Evolutionary conservation across 2,888 invertebrate genomes (phyloP).

Genomic region (Pachymerium ferrugineum): DNA sequence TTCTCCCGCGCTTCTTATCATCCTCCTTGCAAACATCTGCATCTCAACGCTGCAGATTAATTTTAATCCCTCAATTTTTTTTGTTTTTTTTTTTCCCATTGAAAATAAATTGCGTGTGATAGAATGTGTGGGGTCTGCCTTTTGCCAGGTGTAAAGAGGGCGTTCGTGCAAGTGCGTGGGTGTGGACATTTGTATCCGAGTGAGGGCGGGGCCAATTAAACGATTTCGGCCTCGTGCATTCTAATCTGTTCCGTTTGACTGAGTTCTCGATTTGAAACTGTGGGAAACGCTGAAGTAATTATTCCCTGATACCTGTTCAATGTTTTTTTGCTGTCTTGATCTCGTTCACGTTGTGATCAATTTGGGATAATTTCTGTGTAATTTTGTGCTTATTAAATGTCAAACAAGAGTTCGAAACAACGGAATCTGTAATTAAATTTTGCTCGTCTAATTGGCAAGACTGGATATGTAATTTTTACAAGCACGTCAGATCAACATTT

Average conservation of each 20-base stretch:
- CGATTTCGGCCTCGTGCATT: not conserved
- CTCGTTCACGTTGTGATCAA: not conserved
- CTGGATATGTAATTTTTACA: not conserved
- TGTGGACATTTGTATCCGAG: not conserved
- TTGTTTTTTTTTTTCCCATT: not conserved
- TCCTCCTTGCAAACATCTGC: not conserved
- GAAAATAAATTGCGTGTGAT: not conserved
- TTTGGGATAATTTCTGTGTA: not conserved
- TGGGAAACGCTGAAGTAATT: not conserved
- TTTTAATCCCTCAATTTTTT: not conserved
- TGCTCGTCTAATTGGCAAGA: not conserved
- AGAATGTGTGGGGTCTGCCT: not conserved
- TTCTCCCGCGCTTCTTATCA: not conserved
- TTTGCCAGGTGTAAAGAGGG: not conserved
- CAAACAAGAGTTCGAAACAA: not conserved
- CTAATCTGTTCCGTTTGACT: not conserved
- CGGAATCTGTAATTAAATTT: constrained; percentile 3
- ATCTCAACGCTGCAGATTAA: not conserved
- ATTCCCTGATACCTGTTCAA: not conserved
- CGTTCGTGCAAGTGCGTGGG: not conserved
- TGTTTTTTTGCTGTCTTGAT: not conserved
- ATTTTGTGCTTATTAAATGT: constrained; percentile 8
- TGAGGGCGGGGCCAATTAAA: constrained; percentile 4
- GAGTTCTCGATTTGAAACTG: not conserved
- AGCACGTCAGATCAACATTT: no score